Base-by-base conservation (phyloP, 2,797 vertebrate species). In the Micromesistius poutassou region DNA sequence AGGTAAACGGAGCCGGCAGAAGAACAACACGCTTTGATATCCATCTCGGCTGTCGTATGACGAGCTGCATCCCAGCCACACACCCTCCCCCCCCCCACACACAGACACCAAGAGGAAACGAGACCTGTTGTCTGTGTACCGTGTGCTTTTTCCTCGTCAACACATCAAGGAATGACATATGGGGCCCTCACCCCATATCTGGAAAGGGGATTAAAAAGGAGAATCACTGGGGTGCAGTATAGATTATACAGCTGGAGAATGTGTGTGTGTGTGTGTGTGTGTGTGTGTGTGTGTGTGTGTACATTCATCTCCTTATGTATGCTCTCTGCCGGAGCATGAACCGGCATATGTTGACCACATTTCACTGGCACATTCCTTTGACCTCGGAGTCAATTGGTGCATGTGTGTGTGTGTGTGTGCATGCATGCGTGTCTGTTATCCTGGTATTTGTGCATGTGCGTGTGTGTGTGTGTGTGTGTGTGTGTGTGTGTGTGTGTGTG, bases 331-430 rank as follows among this genome's bases (percentile, higher is more conserved):
- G 84, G 87, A 50, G 82, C 90, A 93, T 94, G 94, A 75, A 83
- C 30, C 90, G 90, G 94, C 94, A 95, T 95, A 92, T 83, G 85
- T 90, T 92, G 86, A 86, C 88, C 79, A 88, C 86, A 93, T 94
- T 93, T 83, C 91, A 88, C 86, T 83, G 82, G 86, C 83, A 76
- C 79, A 79, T 80, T 78, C 77, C 84, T 78, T 85, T 90, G 93
- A 94, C 91, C 91, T 90, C 76, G 86, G 90, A 82, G 80, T 33
- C 74, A 73, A 79, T 78, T 74, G 76, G 81, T 36, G 80, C 77
- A 72, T 72, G 75, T 72, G 75, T 33, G 76, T 46, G 38, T 74
- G 77, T 71, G 75, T 75, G 31, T 83, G 81, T 76, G 79, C 81
- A 77, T 80, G 83, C 77, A 80, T 46, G 80, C 77, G 72, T 77